These are phyloP conservation scores for Zosterops japonicus DNA, from an alignment of 2,113 vertebrate genomes.

Conservation along the genomic window DNA sequence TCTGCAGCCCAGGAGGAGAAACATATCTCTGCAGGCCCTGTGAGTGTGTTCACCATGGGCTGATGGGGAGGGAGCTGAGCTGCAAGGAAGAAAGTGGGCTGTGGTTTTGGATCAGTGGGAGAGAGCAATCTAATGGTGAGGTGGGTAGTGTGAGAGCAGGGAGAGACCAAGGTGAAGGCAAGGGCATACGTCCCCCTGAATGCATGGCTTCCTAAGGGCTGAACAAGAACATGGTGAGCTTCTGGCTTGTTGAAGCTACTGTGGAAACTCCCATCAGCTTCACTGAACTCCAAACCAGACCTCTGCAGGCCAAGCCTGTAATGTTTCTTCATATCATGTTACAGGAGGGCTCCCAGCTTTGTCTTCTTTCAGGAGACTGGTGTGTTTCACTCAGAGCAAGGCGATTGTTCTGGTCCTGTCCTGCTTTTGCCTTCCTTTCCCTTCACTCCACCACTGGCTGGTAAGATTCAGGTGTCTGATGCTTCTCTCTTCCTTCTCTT, in stretches of 20 bases:
- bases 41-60: neutral
- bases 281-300: neutral
- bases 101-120: neutral
- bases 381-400: neutral
- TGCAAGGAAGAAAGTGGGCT: neutral
- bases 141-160: neutral
- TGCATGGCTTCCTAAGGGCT: neutral
- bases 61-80: neutral
- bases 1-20: neutral
- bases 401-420: neutral
- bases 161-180: neutral
- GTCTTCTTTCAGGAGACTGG: neutral
- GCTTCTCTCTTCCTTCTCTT: neutral
- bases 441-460: neutral
- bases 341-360: neutral
- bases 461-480: neutral
- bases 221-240: neutral
- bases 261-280: neutral
- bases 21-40: neutral
- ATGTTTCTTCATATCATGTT: neutral
- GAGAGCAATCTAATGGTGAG: neutral
- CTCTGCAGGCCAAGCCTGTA: neutral
- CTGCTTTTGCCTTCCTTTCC: neutral
- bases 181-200: neutral
- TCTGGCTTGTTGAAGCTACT: neutral